A percentile compares a stretch with the other conserved stretches of the same genome.
Conservation (phyloP, 2,888 invertebrate genomes). For the Nomada ferruginata region DNA sequence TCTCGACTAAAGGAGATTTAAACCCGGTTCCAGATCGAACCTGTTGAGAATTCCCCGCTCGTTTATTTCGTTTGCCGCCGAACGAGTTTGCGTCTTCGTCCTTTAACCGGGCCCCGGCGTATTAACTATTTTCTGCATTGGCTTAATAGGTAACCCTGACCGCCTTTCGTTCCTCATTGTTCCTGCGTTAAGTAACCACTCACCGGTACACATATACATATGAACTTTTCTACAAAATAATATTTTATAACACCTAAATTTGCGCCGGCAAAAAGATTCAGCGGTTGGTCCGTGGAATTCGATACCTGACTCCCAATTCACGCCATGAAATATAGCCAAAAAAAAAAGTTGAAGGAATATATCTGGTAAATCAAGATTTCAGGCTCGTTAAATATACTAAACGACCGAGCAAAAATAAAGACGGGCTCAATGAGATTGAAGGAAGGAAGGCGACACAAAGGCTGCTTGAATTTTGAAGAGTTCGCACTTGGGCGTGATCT, state of each 20-base stretch:
- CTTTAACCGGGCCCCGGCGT: conserved; percentile 46
- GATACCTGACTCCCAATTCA: background rate
- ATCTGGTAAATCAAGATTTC: conserved; percentile 48
- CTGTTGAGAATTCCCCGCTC: conserved; percentile 64
- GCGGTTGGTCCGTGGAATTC: conserved; percentile 2
- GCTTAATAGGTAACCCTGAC: conserved; percentile 32
- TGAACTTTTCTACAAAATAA: background rate
- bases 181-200: background rate
- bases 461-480: conserved; percentile 30
- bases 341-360: conserved; percentile 10
- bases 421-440: background rate
- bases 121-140: conserved; percentile 47
- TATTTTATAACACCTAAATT: background rate
- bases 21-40: conserved; percentile 68
- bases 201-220: too few species aligned
- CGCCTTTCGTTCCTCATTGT: conserved; percentile 11
- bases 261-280: background rate
- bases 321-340: background rate
- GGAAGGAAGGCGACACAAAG: conserved; percentile 21
- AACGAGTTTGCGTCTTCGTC: conserved; percentile 44
- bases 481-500: conserved; percentile 43
- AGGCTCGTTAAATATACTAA: conserved; percentile 15
- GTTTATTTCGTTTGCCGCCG: conserved; percentile 57
- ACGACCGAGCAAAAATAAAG: background rate
- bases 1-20: conserved; percentile 68